phyloP scores from a whole-genome alignment of 2,113 vertebrate genomes.

The Alligator sinensis region DNA sequence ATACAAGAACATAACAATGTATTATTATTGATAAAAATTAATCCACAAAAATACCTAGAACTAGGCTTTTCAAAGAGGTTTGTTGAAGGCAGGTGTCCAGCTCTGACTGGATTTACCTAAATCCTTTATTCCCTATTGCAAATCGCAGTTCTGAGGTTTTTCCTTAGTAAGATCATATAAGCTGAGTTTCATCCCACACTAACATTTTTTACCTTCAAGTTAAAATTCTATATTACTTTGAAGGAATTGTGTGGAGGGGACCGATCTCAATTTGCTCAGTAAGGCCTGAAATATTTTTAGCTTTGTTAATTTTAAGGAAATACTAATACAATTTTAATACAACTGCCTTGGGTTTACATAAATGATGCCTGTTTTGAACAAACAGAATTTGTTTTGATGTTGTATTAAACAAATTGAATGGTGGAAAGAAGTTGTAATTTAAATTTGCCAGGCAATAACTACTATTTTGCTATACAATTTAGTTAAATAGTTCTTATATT shows the following conservation, averaged over 20 bases:
- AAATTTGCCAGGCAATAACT: background rate
- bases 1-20: background rate
- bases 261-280: background rate
- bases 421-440: background rate
- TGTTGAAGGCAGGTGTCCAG: background rate
- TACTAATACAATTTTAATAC: background rate
- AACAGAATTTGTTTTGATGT: background rate
- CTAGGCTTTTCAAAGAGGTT: background rate
- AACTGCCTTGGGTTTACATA: background rate
- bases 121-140: background rate
- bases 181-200: background rate
- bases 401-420: background rate
- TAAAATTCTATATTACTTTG: background rate
- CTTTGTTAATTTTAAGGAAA: background rate
- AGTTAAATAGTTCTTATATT: conserved; percentile 4
- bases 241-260: background rate
- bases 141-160: background rate
- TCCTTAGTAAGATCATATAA: background rate
- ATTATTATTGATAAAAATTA: rapidly evolving
- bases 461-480: background rate
- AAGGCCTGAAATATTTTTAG: background rate
- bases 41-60: background rate
- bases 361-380: background rate
- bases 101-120: background rate
- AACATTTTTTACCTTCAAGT: background rate